Evolutionary conservation across 2,113 vertebrate genomes (phyloP).

Genomic region (Myrmecobius fasciatus): DNA sequence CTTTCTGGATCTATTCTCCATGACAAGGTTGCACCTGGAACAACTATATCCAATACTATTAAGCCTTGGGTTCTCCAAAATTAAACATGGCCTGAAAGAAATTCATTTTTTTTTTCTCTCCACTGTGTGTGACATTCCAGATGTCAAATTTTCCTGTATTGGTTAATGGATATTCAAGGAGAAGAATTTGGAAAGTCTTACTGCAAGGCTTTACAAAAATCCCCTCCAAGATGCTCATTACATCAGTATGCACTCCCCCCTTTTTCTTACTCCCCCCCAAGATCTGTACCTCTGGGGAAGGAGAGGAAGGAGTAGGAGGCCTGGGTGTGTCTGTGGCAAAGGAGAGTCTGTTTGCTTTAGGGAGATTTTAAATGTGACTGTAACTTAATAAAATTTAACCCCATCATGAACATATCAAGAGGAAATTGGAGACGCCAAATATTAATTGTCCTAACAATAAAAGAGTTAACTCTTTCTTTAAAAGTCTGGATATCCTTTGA

Average conservation of each 20-base stretch:
- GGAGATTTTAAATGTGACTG: not conserved
- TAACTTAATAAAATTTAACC: conserved; percentile 9
- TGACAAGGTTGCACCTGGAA: conserved; percentile 29
- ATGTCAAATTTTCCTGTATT: conserved; percentile 29
- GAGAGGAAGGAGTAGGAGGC: not conserved
- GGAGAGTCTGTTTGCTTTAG: not conserved
- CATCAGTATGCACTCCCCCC: conserved; percentile 27
- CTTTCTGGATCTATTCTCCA: conserved; percentile 43
- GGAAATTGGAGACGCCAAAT: conserved; percentile 1
- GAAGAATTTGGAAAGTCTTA: conserved; percentile 31
- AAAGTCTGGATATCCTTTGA: not conserved
- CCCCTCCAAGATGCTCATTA: conserved; percentile 22
- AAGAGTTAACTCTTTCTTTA: not conserved
- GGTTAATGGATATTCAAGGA: not conserved
- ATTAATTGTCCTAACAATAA: conserved; percentile 14
- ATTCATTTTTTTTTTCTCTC: conserved; percentile 11
- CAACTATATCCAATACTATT: conserved; percentile 28
- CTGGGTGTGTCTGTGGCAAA: not conserved
- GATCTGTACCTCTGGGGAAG: not conserved
- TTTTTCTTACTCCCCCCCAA: not conserved
- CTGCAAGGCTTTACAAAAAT: conserved; percentile 11
- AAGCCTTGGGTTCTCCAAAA: conserved; percentile 23
- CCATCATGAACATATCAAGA: conserved; percentile 2
- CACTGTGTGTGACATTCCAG: conserved; percentile 3
- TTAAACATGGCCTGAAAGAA: conserved; percentile 39